Evolutionary conservation across 2,113 vertebrate species (phyloP).

Genomic region (Balaeniceps rex): DNA sequence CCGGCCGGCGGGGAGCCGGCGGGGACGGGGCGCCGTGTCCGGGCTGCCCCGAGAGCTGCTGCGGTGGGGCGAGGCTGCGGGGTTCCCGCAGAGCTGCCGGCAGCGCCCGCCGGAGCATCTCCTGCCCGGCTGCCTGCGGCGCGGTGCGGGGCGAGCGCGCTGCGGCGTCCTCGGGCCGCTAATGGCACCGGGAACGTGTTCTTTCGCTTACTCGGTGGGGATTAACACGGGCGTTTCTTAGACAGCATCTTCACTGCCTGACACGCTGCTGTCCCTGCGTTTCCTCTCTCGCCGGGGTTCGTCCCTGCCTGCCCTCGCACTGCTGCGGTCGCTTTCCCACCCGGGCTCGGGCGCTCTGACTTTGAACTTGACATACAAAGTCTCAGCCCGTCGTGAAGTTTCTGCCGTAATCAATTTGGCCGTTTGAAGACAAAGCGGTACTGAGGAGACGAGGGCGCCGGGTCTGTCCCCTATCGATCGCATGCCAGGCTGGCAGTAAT

Average conservation of each 20-base stretch:
- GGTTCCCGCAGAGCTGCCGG: neutral
- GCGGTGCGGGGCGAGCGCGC: neutral
- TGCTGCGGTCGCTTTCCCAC: neutral
- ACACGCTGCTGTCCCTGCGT: neutral
- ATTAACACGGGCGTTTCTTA: neutral
- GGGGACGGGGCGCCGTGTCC: neutral
- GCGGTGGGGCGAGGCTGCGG: neutral
- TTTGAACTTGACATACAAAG: neutral
- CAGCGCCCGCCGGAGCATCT: neutral
- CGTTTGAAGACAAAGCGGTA: fast-evolving
- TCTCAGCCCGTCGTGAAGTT: neutral
- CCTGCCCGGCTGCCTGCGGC: neutral
- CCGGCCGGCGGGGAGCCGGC: too few species aligned
- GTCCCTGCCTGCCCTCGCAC: neutral
- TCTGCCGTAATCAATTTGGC: fast-evolving
- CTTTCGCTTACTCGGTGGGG: fast-evolving
- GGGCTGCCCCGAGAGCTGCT: neutral
- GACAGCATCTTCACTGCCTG: neutral
- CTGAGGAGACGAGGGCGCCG: neutral
- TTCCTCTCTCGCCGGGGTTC: neutral
- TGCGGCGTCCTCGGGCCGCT: neutral
- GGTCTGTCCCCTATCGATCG: neutral
- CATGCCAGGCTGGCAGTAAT: neutral
- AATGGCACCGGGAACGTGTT: neutral
- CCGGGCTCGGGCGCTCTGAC: neutral